Evolutionary conservation across 2,797 vertebrate genomes (phyloP).

Genomic region (Glossophaga mutica): DNA sequence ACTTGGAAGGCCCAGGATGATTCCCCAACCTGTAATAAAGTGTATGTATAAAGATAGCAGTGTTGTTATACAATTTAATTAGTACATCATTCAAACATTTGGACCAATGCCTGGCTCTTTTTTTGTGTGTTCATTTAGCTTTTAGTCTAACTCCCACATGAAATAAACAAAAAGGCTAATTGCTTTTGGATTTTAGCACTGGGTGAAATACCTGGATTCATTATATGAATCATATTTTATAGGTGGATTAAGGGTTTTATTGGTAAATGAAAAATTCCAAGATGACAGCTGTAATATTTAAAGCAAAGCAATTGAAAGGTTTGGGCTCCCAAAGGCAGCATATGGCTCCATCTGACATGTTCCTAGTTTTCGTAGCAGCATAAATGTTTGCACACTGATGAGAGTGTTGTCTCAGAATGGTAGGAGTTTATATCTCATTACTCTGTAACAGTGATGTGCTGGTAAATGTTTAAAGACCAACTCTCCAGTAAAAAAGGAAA

Average conservation of each 20-base stretch:
- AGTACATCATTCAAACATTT: slow-evolving; percentile 81
- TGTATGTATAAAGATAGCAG: slow-evolving; percentile 66
- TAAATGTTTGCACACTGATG: slow-evolving; percentile 44
- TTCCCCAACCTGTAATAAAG: slow-evolving; percentile 77
- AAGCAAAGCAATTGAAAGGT: slow-evolving; percentile 67
- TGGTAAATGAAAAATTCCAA: slow-evolving; percentile 77
- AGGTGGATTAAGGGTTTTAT: slow-evolving; percentile 77
- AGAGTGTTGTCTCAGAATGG: slow-evolving; percentile 39
- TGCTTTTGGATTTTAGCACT: slow-evolving; percentile 84
- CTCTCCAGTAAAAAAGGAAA: neutral
- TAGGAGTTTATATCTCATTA: slow-evolving; percentile 27
- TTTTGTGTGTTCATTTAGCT: slow-evolving; percentile 77
- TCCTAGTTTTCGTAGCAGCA: slow-evolving; percentile 52
- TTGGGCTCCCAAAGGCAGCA: slow-evolving; percentile 62
- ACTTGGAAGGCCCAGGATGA: slow-evolving; percentile 66
- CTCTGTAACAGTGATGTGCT: neutral
- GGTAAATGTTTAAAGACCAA: neutral
- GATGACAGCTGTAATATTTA: slow-evolving; percentile 72
- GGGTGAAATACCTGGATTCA: slow-evolving; percentile 80
- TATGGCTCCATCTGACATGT: slow-evolving; percentile 60
- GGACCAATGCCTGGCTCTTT: slow-evolving; percentile 75
- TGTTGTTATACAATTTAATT: slow-evolving; percentile 81
- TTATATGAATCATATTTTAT: slow-evolving; percentile 78
- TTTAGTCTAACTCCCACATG: slow-evolving; percentile 79
- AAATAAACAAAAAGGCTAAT: slow-evolving; percentile 85